Conservation (phyloP, 2,888 invertebrate species). For the Lumbricus terrestris region DNA sequence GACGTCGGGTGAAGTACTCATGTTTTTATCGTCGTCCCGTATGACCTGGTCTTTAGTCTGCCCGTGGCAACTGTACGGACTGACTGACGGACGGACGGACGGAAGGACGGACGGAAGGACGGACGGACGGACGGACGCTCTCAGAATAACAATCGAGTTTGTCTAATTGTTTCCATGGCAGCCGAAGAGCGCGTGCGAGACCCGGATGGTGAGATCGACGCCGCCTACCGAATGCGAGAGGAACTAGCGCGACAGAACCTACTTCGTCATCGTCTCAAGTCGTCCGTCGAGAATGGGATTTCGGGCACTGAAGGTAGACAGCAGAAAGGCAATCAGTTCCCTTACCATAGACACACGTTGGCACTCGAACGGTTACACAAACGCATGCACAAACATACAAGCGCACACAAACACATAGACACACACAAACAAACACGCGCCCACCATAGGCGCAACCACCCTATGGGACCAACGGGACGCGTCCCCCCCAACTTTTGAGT, state of each 20-base stretch:
- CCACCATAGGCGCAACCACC: too few relatives aligned
- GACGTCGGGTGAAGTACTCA: background rate
- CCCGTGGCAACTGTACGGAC: background rate
- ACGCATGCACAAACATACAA: too few relatives aligned
- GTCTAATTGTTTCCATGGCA: conserved; percentile 10
- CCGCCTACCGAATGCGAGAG: conserved; percentile 6
- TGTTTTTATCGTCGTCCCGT: background rate
- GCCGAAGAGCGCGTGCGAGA: background rate
- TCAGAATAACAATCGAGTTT: background rate
- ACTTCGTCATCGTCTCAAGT: background rate
- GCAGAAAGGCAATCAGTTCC: background rate
- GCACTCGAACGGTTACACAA: too few relatives aligned
- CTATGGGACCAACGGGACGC: too few relatives aligned
- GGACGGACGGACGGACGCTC: background rate
- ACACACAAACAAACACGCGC: too few relatives aligned
- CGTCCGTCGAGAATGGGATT: background rate
- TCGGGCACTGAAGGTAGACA: background rate
- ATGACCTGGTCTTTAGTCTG: background rate
- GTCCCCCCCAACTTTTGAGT: too few relatives aligned
- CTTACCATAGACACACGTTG: background rate
- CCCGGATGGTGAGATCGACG: conserved; percentile 15
- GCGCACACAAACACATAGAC: too few relatives aligned
- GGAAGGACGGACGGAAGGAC: background rate
- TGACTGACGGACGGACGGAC: background rate
- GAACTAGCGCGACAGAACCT: conserved; percentile 10